These are phyloP conservation scores for Drosophila ananassae DNA, from an alignment of 1,140 invertebrate species.

Conservation along the genomic window DNA sequence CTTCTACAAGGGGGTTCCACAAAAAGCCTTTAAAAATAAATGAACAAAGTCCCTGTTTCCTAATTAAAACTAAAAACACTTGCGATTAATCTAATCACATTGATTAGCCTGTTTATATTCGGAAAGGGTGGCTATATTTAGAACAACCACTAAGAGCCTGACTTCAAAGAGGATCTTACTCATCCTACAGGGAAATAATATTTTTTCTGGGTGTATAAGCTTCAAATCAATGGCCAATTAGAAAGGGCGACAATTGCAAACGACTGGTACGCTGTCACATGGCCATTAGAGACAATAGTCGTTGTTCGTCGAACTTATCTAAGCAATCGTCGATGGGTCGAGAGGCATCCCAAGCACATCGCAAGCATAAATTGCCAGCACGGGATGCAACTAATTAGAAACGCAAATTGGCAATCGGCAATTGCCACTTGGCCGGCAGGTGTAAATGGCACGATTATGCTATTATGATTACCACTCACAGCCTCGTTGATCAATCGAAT, in stretches of 20 bases:
- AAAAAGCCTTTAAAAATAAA: not conserved
- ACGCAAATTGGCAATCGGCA: constrained; percentile 71
- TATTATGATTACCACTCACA: constrained; percentile 17
- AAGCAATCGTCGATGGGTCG: constrained; percentile 50
- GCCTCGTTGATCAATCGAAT: constrained; percentile 68
- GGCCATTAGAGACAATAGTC: constrained; percentile 17
- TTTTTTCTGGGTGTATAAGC: not conserved
- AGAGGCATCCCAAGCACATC: not conserved
- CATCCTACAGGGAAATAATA: not conserved
- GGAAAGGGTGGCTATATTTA: constrained; percentile 29
- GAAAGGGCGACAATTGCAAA: constrained; percentile 37
- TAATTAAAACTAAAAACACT: constrained; percentile 1
- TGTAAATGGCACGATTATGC: constrained; percentile 67
- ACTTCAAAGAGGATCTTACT: not conserved
- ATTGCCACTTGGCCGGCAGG: constrained; percentile 64
- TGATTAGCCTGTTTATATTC: not conserved
- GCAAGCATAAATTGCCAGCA: constrained; percentile 51
- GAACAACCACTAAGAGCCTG: not conserved
- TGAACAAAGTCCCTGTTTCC: not conserved
- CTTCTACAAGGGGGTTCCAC: too few species aligned
- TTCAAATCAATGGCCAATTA: constrained; percentile 39
- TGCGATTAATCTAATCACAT: constrained; percentile 20
- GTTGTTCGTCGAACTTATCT: constrained; percentile 29
- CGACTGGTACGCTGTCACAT: constrained; percentile 51
- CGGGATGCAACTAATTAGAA: constrained; percentile 76